Percentiles rank a stretch among this genome's conserved stretches.
Conservation (phyloP, 2,113 vertebrate species). For the Elgaria multicarinata region DNA sequence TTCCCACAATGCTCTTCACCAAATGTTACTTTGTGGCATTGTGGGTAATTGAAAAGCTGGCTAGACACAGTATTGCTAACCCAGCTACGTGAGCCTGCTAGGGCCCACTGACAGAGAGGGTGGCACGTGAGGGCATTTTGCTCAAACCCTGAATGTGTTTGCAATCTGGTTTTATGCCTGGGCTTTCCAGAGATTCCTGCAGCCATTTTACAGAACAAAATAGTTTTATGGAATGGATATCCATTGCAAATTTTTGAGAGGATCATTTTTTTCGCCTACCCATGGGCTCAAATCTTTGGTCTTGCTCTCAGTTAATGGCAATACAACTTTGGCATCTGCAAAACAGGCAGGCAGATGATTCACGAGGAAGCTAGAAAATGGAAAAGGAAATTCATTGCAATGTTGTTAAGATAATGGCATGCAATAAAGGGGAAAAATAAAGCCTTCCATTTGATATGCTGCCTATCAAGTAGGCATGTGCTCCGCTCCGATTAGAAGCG, state of each 20-base stretch:
- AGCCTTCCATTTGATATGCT: neutral
- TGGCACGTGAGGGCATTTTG: neutral
- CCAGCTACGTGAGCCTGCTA: neutral
- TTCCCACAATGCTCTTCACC: neutral
- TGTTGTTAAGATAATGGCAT: neutral
- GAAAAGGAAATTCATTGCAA: neutral
- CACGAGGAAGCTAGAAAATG: neutral
- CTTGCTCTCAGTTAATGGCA: neutral
- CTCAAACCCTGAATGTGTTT: neutral
- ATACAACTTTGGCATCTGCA: neutral
- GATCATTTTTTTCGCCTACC: neutral
- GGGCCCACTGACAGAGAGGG: neutral
- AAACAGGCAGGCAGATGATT: neutral
- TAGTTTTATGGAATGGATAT: neutral
- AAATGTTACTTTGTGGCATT: neutral
- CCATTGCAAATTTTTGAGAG: neutral
- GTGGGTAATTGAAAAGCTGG: neutral
- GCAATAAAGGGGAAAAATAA: neutral
- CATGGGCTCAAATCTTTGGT: neutral
- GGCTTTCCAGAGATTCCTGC: neutral
- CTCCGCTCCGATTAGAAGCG: no score
- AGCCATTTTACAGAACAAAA: neutral
- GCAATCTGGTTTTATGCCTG: neutral
- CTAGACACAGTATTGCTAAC: neutral
- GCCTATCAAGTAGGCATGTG: no score